A percentile compares a stretch with the other conserved stretches of the same genome.
Evolutionary conservation across 2,888 invertebrate species (phyloP).

Genomic region (Tromatobia lineatoria): DNA sequence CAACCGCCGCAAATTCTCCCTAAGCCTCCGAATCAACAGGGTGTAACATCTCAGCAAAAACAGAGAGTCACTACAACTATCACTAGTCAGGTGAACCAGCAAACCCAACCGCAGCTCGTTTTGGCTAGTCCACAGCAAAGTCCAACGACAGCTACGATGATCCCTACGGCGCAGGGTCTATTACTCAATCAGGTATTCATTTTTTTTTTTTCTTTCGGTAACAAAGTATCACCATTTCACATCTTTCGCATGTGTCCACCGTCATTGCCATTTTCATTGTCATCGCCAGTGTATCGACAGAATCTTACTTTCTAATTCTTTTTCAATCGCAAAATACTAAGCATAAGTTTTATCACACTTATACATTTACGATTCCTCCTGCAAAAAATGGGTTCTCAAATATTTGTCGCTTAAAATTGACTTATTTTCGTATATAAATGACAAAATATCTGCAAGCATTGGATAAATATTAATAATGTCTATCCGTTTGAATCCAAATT

Average conservation of each 20-base stretch:
- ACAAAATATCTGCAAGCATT: neutral
- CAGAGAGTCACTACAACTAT: conserved; percentile 83
- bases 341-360: neutral
- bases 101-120: conserved; percentile 85
- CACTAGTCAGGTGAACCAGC: conserved; percentile 84
- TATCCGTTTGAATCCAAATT: neutral
- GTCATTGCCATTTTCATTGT: conserved; percentile 21
- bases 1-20: conserved; percentile 88
- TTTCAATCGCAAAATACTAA: neutral
- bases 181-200: conserved; percentile 84
- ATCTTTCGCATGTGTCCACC: conserved; percentile 12
- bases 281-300: neutral
- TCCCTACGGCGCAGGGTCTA: conserved; percentile 84
- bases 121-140: conserved; percentile 84
- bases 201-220: neutral
- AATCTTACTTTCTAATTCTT: conserved; percentile 1
- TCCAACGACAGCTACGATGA: conserved; percentile 84
- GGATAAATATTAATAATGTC: neutral
- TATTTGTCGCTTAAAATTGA: neutral
- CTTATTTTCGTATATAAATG: neutral
- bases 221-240: conserved; percentile 4
- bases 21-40: conserved; percentile 86
- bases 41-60: conserved; percentile 81
- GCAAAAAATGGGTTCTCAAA: neutral
- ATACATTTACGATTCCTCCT: neutral